Evolutionary conservation across 2,888 invertebrate genomes (phyloP), one percentile per base, ranked within the genome.

Genomic region (Phengaris alcon): DNA sequence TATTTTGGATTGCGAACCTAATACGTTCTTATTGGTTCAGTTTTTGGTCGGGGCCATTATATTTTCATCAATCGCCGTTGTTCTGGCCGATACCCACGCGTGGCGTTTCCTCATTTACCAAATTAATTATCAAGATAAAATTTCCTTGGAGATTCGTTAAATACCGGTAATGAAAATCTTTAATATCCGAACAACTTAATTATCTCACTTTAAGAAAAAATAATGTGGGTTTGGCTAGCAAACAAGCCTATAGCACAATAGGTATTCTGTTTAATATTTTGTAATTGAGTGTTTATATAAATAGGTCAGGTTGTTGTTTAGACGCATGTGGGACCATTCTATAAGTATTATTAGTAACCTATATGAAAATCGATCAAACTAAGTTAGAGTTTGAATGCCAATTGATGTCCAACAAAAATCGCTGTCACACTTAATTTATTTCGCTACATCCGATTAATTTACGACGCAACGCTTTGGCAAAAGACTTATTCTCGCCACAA

Each of bases 111-210:
- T 44, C 64, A 35, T 64, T 12, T 6, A 64, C 64, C 35, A 64
- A 64, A 64, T 64, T 64, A 64, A 64, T 64, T 64, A 64, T 44
- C 64, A 64, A 64, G 35, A 64, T 64, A 35, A 64, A 13, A 64
- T 64, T 64, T 44, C 35, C 64, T 44, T 7, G 64, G 64, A 64
- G 64, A 12, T 64, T 13, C 64, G 44, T 64, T 64, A 64, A 64
- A 59, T 22, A 64, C 64, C 22, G 64, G 44, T 44, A 64, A 64
- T 64, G 12, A 64, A 64, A 64, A 35, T 22, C 10, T 22, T 22
- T 64, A 35, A 52, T 35, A 6, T 35, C 64, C 35, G 12, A 64
- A 44, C 13, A 64, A 64, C 15, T 64, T 9, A 59, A 22, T 10
- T 35, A 35, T 1, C 22, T 59, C 5, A 59, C 15, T 59, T 59